Conservation (phyloP, 1,140 invertebrate species). For the Bradysia coprophila region DNA sequence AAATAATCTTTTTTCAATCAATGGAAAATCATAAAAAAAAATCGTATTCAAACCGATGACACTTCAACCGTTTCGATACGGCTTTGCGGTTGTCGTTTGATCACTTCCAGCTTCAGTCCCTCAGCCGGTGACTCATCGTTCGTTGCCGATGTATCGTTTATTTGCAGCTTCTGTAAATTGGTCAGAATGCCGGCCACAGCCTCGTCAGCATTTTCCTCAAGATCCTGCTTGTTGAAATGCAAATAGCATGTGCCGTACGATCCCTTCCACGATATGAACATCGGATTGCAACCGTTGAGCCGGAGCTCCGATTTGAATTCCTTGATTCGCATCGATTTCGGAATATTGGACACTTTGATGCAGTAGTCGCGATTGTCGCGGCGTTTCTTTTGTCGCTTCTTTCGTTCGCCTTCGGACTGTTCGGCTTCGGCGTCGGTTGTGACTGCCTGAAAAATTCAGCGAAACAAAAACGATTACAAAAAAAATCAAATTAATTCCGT, state of each 20-base stretch:
- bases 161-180: too few relatives aligned
- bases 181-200: constrained; percentile 27
- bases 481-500: too few relatives aligned
- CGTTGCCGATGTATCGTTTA: too few relatives aligned
- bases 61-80: constrained; percentile 25
- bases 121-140: too few relatives aligned
- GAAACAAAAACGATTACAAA: too few relatives aligned
- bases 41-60: constrained; percentile 21
- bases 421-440: constrained; percentile 17
- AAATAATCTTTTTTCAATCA: background rate
- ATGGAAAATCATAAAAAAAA: background rate
- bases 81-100: constrained; percentile 27
- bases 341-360: constrained; percentile 34
- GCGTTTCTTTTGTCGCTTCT: constrained; percentile 11
- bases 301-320: constrained; percentile 36
- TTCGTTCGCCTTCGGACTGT: constrained; percentile 18
- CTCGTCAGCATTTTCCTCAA: constrained; percentile 20
- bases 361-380: constrained; percentile 28
- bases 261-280: constrained; percentile 35
- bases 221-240: constrained; percentile 33
- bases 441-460: too few relatives aligned
- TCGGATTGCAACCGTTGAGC: constrained; percentile 35
- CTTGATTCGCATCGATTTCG: constrained; percentile 31
- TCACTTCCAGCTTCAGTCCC: constrained; percentile 25
- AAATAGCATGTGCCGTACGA: constrained; percentile 37